Base-by-base conservation (phyloP, 2,797 vertebrate species). In the Myiothlypis coronata region DNA sequence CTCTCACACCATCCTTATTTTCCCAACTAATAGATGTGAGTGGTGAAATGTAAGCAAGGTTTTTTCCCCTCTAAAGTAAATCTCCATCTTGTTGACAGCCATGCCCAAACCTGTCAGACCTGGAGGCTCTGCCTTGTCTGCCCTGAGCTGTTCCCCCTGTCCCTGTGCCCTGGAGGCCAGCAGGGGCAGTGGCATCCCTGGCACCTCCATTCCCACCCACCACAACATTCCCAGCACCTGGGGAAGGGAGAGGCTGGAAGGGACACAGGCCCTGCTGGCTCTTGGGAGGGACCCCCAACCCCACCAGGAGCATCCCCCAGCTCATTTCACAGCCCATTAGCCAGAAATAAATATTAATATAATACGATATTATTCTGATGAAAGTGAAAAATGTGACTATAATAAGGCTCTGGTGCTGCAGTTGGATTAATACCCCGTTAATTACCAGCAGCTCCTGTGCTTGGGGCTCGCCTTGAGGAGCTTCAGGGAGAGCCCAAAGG, bases 261-360 rank as follows among this genome's bases (percentile, higher is more conserved):
- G 63, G 53, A 8, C 69, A 11, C 0, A 1, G 41, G 32, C 64
- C 23, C 5, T 5, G 72, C 41, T 63, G n/a, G 37, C 20, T 22
- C 12, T 4, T 3, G 8, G 55, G 26, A 49, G 20, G 67, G 71
- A 47, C 70, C n/a, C 85, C 60, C 56, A 28, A 24, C 39, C 27
- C 57, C 55, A 14, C 43, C 90, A 46, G 0, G 27, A 84, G 35
- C 71, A 46, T 49, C 63, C n/a, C 79, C 79, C 65, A 24, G 76
- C 84, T 96, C 92, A 93, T 96, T 93, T 78, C 59, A 6, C 76
- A 94, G 84, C 61, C 87, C 89, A 91, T 96, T 93, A 95, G 91
- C 1, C 41, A 96, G 95, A 96, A 97, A 96, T 96, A 96, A 96
- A 96, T 96, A 96, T 94, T 94, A 96, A 97, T 96, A 96, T 84